A percentile compares a stretch with the other conserved stretches of the same genome.
Conservation (phyloP, 1,140 invertebrate species). For the Mesaphorura yosii region DNA sequence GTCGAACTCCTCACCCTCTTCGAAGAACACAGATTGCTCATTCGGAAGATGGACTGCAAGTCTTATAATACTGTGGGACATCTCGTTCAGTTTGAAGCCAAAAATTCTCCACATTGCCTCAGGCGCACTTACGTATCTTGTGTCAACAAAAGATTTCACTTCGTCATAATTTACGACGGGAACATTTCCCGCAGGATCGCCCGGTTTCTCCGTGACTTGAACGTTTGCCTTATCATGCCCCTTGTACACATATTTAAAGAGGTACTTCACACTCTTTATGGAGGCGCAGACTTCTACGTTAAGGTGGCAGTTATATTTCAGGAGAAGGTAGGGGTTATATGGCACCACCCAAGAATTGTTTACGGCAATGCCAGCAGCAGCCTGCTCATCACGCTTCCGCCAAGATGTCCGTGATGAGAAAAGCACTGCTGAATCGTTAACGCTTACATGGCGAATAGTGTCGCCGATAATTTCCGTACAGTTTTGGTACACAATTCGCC, state of each 20-base stretch:
- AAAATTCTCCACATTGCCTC: constrained; percentile 34
- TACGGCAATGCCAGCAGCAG: too few relatives aligned
- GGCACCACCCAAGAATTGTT: constrained; percentile 44
- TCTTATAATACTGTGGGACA: constrained; percentile 34
- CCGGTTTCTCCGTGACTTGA: constrained; percentile 26
- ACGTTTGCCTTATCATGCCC: constrained; percentile 25
- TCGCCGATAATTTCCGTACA: too few relatives aligned
- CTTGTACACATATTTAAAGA: constrained; percentile 33
- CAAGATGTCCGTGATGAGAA: too few relatives aligned
- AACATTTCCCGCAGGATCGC: not conserved
- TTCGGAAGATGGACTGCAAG: constrained; percentile 41
- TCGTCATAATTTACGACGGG: constrained; percentile 27
- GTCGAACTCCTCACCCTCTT: constrained; percentile 20
- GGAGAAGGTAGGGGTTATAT: constrained; percentile 42
- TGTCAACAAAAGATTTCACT: constrained; percentile 22
- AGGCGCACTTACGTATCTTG: constrained; percentile 32
- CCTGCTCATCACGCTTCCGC: too few relatives aligned
- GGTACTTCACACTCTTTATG: constrained; percentile 43
- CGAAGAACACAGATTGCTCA: constrained; percentile 35
- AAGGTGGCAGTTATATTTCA: constrained; percentile 41
- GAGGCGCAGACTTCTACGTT: constrained; percentile 43
- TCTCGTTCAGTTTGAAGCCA: constrained; percentile 27
- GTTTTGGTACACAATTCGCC: too few relatives aligned
- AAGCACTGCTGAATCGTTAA: too few relatives aligned
- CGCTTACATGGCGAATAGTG: too few relatives aligned